Evolutionary conservation across 2,113 vertebrate species (phyloP).

Genomic region (Suricata suricatta): DNA sequence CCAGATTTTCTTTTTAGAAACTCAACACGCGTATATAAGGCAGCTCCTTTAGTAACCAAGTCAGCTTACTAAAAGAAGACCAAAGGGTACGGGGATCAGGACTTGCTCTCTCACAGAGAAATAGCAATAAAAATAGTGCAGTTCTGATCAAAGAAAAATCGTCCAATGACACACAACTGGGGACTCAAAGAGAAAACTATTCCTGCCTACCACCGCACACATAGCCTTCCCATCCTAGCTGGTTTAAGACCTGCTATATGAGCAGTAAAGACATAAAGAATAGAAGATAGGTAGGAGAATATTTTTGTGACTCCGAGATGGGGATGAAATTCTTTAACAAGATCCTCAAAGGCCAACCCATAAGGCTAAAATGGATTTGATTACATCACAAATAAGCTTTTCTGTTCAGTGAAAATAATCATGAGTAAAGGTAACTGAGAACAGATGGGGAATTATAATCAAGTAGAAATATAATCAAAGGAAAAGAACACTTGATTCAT

Average conservation of each 20-base stretch:
- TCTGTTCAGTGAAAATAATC: neutral
- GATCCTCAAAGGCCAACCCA: neutral
- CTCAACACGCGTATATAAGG: neutral
- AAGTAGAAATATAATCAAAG: neutral
- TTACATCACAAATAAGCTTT: neutral
- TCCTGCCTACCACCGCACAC: neutral
- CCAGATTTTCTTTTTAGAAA: neutral
- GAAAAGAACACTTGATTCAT: neutral
- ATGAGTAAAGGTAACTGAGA: neutral
- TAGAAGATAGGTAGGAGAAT: neutral
- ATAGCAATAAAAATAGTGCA: neutral
- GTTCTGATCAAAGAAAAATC: neutral
- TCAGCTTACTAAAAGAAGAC: neutral
- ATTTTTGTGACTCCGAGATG: neutral
- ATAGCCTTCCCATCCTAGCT: neutral
- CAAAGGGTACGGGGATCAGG: neutral
- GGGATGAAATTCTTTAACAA: neutral
- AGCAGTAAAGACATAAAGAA: neutral
- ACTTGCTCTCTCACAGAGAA: neutral
- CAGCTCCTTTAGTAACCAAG: neutral
- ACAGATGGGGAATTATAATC: neutral
- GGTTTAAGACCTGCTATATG: neutral
- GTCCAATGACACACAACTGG: neutral
- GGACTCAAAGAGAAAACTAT: neutral
- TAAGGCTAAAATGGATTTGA: neutral